A percentile compares a stretch with the other conserved stretches of the same genome.
These are phyloP conservation scores for Drosophila nigrodunni DNA, from an alignment of 1,140 invertebrate genomes.

Conservation along the genomic window DNA sequence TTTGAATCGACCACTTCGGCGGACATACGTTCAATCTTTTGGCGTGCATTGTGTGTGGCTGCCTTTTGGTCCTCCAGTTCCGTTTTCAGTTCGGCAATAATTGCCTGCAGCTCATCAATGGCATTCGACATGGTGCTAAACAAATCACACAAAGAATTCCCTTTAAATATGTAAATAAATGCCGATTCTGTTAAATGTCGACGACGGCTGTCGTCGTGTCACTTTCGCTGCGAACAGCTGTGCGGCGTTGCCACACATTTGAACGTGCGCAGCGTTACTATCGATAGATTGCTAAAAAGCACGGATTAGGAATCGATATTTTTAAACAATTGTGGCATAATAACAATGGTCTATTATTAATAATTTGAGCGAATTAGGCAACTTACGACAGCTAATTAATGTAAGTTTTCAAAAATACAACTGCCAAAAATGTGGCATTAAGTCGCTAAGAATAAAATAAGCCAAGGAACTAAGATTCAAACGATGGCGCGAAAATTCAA, in stretches of 20 bases:
- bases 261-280: background rate
- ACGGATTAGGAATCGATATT: too few relatives aligned
- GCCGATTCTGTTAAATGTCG: background rate
- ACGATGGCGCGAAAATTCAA: slow-evolving; percentile 16
- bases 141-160: slow-evolving; percentile 5
- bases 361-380: too few relatives aligned
- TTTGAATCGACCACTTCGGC: slow-evolving; percentile 99
- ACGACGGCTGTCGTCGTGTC: slow-evolving; percentile 67
- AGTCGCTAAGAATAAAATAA: background rate
- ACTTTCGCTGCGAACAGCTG: slow-evolving; percentile 65
- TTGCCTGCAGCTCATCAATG: slow-evolving; percentile 79
- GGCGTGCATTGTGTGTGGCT: slow-evolving; percentile 73
- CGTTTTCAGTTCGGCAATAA: slow-evolving; percentile 72
- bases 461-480: background rate
- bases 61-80: slow-evolving; percentile 68
- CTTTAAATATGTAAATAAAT: background rate
- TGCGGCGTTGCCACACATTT: background rate
- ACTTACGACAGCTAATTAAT: too few relatives aligned
- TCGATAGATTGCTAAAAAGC: background rate
- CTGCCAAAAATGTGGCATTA: too few relatives aligned
- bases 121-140: slow-evolving; percentile 63
- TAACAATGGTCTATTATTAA: too few relatives aligned
- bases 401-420: background rate
- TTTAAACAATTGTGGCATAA: too few relatives aligned
- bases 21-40: slow-evolving; percentile 92